Base-by-base conservation (phyloP, 2,113 vertebrate genomes). In the Bostrychus sinensis region DNA sequence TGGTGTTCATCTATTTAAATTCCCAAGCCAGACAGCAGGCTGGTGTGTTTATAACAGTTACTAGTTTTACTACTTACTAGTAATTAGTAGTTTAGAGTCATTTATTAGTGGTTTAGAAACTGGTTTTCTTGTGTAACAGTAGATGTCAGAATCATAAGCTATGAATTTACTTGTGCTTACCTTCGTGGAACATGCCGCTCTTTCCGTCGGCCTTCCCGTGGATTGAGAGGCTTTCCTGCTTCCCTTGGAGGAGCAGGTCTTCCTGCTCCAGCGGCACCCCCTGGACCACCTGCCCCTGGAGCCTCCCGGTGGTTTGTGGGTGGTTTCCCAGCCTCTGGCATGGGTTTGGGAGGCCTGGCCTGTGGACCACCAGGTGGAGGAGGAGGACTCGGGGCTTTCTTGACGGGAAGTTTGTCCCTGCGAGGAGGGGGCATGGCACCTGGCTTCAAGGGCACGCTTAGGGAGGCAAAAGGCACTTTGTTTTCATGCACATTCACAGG, bases 151-250 rank as follows among this genome's bases (percentile, higher is more conserved):
- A 22, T 48, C 12, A 5, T 39, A 39, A 16, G 37, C 3, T 39
- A 14, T 39, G 13, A 38, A 39, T 16, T 3, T 26, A 12, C 6
- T 10, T 43, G 7, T 14, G 23, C 91, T 70, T 82, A 98, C 97
- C 96, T 97, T 73, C 93, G 89, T 7, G 95, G 93, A 25, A 93
- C 95, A 16, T 93, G 92, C 0, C 93, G 90, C 43, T 97, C 96
- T 90, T 96, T 98, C 85, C 91, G 91, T 25, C 94, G 88, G 0
- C 94, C 94, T 75, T 96, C 94, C 70, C 96, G 80, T 0, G 81
- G 89, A 72, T 94, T 95, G 38, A 90, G 91, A 0, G 92, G 81
- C 71, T 96, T 97, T 60, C 88, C 67, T n/a, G 22, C 82, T 17
- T 96, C 94, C 70, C 95, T 81, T 0, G 81, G 89, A 72, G 94